Conservation (phyloP, 2,888 invertebrate genomes). For the Cantharis rustica region DNA sequence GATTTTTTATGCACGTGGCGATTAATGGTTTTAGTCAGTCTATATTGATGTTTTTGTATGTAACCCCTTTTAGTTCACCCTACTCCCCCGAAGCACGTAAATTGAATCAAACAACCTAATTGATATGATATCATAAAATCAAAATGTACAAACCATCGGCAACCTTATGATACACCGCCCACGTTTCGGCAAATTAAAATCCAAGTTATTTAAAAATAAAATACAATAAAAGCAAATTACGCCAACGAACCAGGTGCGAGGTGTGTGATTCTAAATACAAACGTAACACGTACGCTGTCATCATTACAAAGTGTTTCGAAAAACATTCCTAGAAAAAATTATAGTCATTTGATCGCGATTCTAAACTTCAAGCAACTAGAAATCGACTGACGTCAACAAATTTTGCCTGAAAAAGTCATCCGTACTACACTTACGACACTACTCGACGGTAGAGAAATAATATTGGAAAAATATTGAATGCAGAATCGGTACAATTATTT, state of each 20-base stretch:
- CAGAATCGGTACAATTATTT: too few species aligned
- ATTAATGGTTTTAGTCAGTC: neutral
- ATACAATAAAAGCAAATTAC: slow-evolving; percentile 13
- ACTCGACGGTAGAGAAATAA: too few species aligned
- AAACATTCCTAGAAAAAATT: slow-evolving; percentile 14
- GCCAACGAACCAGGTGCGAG: slow-evolving; percentile 8
- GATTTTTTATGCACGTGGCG: neutral
- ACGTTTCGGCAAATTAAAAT: slow-evolving; percentile 2
- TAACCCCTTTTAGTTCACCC: neutral
- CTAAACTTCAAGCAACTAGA: neutral
- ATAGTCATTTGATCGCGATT: slow-evolving; percentile 6
- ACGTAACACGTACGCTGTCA: slow-evolving; percentile 4
- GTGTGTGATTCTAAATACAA: neutral
- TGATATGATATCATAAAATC: neutral
- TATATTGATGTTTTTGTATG: neutral
- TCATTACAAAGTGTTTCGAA: slow-evolving; percentile 8
- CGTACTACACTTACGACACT: neutral
- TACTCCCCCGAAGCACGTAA: neutral
- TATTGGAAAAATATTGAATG: neutral
- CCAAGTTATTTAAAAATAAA: slow-evolving; percentile 12
- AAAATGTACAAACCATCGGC: neutral
- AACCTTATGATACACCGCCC: neutral
- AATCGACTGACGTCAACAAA: neutral
- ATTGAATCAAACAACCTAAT: neutral
- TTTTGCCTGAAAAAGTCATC: neutral